These are phyloP conservation scores for Cataglyphis hispanica DNA, from an alignment of 1,140 invertebrate genomes.

Conservation along the genomic window DNA sequence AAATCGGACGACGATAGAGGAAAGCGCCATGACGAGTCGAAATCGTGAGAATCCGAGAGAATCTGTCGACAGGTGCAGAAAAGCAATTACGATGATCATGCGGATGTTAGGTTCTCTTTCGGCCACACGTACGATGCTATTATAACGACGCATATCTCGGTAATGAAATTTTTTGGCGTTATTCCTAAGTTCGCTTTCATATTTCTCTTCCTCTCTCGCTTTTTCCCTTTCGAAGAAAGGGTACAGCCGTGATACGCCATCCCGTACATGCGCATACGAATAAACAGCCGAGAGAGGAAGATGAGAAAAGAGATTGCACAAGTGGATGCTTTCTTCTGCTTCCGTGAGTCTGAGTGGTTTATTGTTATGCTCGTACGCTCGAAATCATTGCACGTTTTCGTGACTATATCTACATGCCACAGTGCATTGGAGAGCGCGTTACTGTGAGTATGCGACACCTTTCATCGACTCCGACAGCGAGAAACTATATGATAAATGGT, in stretches of 20 bases:
- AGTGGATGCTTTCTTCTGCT: slow-evolving; percentile 70
- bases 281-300: background rate
- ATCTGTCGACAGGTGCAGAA: background rate
- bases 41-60: background rate
- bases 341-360: slow-evolving; percentile 65
- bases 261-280: background rate
- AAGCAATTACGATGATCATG: slow-evolving; percentile 34
- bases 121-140: background rate
- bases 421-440: slow-evolving; percentile 15
- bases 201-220: background rate
- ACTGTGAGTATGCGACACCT: slow-evolving; percentile 24
- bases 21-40: background rate
- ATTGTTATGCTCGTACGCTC: slow-evolving; percentile 74
- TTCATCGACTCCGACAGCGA: background rate
- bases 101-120: slow-evolving; percentile 10
- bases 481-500: slow-evolving; percentile 21
- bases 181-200: slow-evolving; percentile 16
- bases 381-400: slow-evolving; percentile 55
- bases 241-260: background rate
- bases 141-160: slow-evolving; percentile 5
- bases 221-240: background rate
- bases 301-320: slow-evolving; percentile 46
- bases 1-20: background rate
- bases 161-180: slow-evolving; percentile 27
- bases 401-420: background rate